Evolutionary conservation across 2,797 vertebrate species (phyloP).

Genomic region (Poeciliopsis turneri): DNA sequence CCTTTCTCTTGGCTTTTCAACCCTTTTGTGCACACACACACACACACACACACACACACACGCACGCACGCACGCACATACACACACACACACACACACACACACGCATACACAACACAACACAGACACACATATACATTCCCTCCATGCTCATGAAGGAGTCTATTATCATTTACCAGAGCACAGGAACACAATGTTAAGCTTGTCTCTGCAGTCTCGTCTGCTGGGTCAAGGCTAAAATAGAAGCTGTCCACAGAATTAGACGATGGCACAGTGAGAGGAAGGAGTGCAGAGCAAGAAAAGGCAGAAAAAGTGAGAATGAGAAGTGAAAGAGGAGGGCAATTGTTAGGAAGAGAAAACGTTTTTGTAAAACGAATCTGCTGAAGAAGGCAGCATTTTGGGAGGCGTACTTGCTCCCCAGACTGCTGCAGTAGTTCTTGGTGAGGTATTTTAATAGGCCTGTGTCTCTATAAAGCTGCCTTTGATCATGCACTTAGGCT

Average conservation of each 20-base stretch:
- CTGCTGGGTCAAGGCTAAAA: slow-evolving; percentile 67
- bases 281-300: background rate
- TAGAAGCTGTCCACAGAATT: slow-evolving; percentile 68
- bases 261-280: slow-evolving; percentile 47
- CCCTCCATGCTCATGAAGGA: slow-evolving; percentile 42
- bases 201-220: slow-evolving; percentile 61
- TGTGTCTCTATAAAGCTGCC: slow-evolving; percentile 74
- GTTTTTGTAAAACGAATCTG: slow-evolving; percentile 31
- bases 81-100: slow-evolving; percentile 25
- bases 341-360: slow-evolving; percentile 25
- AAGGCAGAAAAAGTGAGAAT: background rate
- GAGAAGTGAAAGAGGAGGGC: slow-evolving; percentile 3
- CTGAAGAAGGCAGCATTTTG: slow-evolving; percentile 45
- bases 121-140: slow-evolving; percentile 13
- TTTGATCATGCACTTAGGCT: slow-evolving; percentile 75
- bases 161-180: slow-evolving; percentile 70
- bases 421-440: slow-evolving; percentile 74
- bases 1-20: slow-evolving; percentile 57
- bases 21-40: slow-evolving; percentile 30
- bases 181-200: slow-evolving; percentile 73
- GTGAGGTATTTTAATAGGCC: slow-evolving; percentile 79
- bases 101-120: background rate
- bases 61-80: slow-evolving; percentile 5
- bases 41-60: slow-evolving; percentile 28
- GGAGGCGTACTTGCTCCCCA: slow-evolving; percentile 46